Evolutionary conservation across 1,140 invertebrate species (phyloP).

Genomic region (Cherax destructor): DNA sequence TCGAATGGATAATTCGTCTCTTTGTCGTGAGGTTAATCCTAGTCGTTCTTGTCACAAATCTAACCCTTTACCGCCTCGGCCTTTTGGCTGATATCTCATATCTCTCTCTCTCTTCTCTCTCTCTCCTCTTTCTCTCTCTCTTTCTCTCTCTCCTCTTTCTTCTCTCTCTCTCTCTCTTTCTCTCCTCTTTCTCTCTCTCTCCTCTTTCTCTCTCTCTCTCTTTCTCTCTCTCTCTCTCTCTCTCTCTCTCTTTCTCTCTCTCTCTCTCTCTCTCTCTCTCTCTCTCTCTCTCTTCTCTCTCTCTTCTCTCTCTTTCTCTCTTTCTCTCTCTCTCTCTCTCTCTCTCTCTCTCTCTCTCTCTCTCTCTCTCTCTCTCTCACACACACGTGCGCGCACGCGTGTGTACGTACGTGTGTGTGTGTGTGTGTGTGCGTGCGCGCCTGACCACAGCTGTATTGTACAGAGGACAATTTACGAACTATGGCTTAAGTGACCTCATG

Average conservation of each 20-base stretch:
- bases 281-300: no score
- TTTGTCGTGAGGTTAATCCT: conserved; percentile 71
- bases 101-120: conserved; percentile 15
- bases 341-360: conserved; percentile 19
- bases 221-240: conserved; percentile 3
- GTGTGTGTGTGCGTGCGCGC: no score
- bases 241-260: not conserved
- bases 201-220: conserved; percentile 8
- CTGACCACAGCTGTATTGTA: no score
- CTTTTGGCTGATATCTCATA: no score
- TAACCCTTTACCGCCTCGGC: not conserved
- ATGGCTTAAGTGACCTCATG: no score
- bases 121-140: conserved; percentile 15
- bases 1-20: not conserved
- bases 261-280: not conserved
- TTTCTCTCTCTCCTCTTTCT: not conserved
- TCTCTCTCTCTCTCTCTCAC: not conserved
- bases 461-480: no score
- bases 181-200: not conserved
- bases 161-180: conserved; percentile 35
- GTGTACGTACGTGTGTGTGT: no score
- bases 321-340: not conserved
- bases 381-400: conserved; percentile 1
- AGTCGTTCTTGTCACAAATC: conserved; percentile 73
- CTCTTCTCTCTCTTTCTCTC: no score